Evolutionary conservation across 2,113 vertebrate genomes (phyloP).

Genomic region (Aythya baeri): DNA sequence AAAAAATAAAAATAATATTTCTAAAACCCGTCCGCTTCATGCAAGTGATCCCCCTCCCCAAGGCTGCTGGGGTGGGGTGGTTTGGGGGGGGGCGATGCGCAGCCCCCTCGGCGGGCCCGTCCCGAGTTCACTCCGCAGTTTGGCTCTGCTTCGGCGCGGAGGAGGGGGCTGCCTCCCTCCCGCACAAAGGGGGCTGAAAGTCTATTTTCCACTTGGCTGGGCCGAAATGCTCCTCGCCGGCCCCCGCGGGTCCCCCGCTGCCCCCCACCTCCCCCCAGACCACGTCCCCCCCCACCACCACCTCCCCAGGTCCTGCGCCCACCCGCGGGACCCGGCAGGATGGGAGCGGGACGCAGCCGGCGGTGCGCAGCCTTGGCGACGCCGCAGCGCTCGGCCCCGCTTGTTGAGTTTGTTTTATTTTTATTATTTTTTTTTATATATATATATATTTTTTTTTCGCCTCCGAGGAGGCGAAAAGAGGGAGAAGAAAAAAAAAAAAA

Average conservation of each 20-base stretch:
- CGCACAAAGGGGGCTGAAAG: slow-evolving; percentile 77
- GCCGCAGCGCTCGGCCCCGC: too few species aligned
- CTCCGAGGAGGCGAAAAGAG: not conserved
- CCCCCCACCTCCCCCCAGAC: not conserved
- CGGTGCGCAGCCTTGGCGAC: too few species aligned
- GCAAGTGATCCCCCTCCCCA: too few species aligned
- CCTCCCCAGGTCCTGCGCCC: not conserved
- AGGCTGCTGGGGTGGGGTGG: not conserved
- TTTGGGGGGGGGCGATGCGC: not conserved
- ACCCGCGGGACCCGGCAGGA: not conserved
- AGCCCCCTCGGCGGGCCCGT: slow-evolving; percentile 26
- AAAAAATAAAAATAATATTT: too few species aligned
- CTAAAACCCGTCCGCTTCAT: too few species aligned
- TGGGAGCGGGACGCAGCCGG: too few species aligned
- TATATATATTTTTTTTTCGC: too few species aligned
- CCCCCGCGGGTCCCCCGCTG: not conserved
- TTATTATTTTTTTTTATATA: too few species aligned
- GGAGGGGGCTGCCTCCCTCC: slow-evolving; percentile 43
- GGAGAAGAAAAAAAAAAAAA: not conserved
- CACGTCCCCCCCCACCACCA: too few species aligned
- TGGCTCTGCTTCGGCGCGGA: slow-evolving; percentile 24
- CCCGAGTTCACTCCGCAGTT: slow-evolving; percentile 65
- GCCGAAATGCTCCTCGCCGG: slow-evolving; percentile 62
- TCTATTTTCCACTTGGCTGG: slow-evolving; percentile 81
- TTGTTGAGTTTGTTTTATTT: not conserved